phyloP scores from a whole-genome alignment of 2,888 invertebrate genomes.

The Chesias legatella region DNA sequence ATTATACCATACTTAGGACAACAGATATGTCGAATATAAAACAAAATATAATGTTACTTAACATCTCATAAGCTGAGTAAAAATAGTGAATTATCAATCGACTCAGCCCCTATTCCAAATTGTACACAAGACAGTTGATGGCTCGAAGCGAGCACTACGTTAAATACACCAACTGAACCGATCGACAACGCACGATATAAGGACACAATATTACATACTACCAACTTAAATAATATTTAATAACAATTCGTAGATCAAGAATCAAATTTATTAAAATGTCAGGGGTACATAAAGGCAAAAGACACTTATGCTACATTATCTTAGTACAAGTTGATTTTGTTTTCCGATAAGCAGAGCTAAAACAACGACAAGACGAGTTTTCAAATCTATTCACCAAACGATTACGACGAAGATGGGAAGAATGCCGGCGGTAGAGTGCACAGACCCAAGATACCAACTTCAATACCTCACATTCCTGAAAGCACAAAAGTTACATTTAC shows the following conservation, averaged over 20 bases:
- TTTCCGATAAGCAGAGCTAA: constrained; percentile 42
- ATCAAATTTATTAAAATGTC: constrained; percentile 51
- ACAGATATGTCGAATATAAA: too few relatives aligned
- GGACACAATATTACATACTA: constrained; percentile 2
- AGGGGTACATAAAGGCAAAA: constrained; percentile 51
- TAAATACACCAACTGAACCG: constrained; percentile 8
- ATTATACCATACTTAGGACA: too few relatives aligned
- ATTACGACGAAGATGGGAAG: constrained; percentile 35
- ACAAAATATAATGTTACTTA: too few relatives aligned
- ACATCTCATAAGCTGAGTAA: too few relatives aligned
- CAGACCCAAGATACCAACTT: constrained; percentile 62
- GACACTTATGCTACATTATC: constrained; percentile 62
- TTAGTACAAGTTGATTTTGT: constrained; percentile 52
- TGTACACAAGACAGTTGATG: constrained; percentile 1
- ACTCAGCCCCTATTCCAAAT: constrained; percentile 1
- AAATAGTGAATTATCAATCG: too few relatives aligned
- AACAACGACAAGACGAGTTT: constrained; percentile 43
- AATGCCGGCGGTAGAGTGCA: constrained; percentile 51
- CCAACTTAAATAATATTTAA: constrained; percentile 9
- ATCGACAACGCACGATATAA: constrained; percentile 18
- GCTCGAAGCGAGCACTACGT: neutral
- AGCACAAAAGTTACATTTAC: constrained; percentile 55
- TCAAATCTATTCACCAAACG: constrained; percentile 27
- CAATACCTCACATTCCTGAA: constrained; percentile 59
- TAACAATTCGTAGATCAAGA: constrained; percentile 31